Evolutionary conservation across 2,797 vertebrate species (phyloP).

Genomic region (Hipposideros larvatus): DNA sequence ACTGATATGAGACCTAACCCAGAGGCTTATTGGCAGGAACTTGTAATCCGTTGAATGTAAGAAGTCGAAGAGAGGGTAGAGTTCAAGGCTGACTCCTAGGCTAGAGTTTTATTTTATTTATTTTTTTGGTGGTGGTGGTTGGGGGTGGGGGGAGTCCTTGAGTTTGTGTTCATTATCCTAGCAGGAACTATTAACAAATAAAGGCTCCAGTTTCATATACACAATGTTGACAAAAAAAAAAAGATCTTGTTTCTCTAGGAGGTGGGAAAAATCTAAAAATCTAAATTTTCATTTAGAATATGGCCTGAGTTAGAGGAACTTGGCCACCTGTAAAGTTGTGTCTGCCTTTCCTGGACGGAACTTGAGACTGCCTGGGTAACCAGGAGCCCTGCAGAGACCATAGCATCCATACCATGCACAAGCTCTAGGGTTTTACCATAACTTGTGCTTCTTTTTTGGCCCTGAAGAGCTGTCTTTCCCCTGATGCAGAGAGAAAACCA

Average conservation of each 20-base stretch:
- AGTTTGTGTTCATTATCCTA: slow-evolving; percentile 57
- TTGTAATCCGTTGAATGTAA: background rate
- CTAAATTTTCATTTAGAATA: slow-evolving; percentile 7
- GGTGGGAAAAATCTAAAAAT: background rate
- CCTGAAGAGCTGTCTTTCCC: background rate
- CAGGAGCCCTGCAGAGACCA: background rate
- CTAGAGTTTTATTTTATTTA: background rate
- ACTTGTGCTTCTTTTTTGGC: background rate
- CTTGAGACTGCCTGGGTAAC: background rate
- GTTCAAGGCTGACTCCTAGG: background rate
- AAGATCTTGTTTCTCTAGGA: background rate
- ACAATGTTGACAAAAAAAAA: background rate
- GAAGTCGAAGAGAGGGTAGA: background rate
- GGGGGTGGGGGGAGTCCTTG: background rate
- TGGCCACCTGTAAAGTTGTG: too few relatives aligned
- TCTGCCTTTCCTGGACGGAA: background rate
- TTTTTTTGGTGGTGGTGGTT: too few relatives aligned
- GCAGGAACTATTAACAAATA: slow-evolving; percentile 21
- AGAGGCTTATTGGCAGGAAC: background rate
- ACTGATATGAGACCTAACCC: background rate
- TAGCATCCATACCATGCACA: background rate
- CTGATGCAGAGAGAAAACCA: background rate
- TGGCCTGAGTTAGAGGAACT: background rate
- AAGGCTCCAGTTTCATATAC: slow-evolving; percentile 39
- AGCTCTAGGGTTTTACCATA: background rate